Conservation (phyloP, 2,797 vertebrate genomes). For the Cossypha niveicapilla region DNA sequence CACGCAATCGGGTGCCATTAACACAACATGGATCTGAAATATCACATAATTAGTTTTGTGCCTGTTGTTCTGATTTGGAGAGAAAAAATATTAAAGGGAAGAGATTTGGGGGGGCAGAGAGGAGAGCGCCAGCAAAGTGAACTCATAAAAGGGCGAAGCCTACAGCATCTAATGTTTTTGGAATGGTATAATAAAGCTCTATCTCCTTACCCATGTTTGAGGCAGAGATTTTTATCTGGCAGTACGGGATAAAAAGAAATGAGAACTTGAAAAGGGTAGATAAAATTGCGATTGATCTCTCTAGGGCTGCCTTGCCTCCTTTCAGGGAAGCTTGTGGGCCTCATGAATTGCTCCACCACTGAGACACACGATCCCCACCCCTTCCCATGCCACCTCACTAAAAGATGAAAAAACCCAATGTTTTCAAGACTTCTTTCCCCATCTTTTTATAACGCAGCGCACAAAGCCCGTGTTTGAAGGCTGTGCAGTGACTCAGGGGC, state of each 20-base stretch:
- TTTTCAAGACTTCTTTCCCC: constrained; percentile 27
- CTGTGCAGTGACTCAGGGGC: constrained; percentile 60
- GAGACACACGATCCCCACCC: neutral
- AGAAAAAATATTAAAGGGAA: constrained; percentile 51
- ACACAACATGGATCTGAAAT: constrained; percentile 76
- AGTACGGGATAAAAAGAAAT: constrained; percentile 55
- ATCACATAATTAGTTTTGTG: constrained; percentile 75
- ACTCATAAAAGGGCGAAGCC: constrained; percentile 48
- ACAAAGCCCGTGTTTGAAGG: constrained; percentile 61
- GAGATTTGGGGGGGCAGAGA: constrained; percentile 16
- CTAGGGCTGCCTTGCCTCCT: constrained; percentile 41
- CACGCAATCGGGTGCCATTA: constrained; percentile 69
- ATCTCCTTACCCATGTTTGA: constrained; percentile 62
- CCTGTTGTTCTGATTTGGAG: constrained; percentile 73
- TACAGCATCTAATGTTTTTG: constrained; percentile 43
- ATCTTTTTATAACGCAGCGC: constrained; percentile 52
- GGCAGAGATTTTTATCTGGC: constrained; percentile 65
- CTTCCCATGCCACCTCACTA: neutral
- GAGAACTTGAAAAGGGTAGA: constrained; percentile 68
- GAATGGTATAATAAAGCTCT: constrained; percentile 66
- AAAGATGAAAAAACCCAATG: neutral
- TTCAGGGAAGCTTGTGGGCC: constrained; percentile 10
- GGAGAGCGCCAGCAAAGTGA: constrained; percentile 30
- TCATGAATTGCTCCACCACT: constrained; percentile 6
- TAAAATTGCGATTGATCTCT: constrained; percentile 69